Base-by-base conservation (phyloP, 2,888 invertebrate genomes). In the Eulithis testata region DNA sequence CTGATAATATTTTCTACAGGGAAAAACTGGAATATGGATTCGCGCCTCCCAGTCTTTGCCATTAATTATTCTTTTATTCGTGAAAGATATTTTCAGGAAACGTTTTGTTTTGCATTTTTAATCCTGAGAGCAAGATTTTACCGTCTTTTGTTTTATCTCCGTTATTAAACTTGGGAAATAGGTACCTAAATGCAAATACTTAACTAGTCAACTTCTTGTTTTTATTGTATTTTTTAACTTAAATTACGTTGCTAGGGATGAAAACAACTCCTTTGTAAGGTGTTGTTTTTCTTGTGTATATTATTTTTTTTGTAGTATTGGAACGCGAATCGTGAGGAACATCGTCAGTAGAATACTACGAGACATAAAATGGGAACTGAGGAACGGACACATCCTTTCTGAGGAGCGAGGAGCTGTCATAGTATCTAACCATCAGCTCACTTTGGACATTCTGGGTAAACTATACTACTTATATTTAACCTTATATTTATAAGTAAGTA, bases 371-470 rank as follows among this genome's bases (percentile, higher is more conserved):
- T 94, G 94, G 91, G 88, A 93, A 63, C 78, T 95, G 12, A 85
- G 94, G 40, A 90, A 93, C 65, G 85, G 79, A 5, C 87, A 94
- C 63, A 83, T 94, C 63, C 76, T 95, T 51, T 74, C 89, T 1
- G 88, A 92, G 68, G 93, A 94, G 63, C 83, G 91, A 56, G 94
- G 95, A 0, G 94, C 92, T 58, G 91, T 96, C 60, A 86, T 95
- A 54, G 93, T 96, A n/a, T 92, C 94, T 9, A 96, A 96, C 83
- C 96, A 96, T 82, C 96, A 96, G 79, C 94, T 94, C 59, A 91
- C 94, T 3, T 81, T 96, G 27, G 96, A 96, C 80, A 86, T 95
- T 69, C 84, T 96, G 70, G 95, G 96, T 95, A 89, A 82, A 36
- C 36, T 2, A n/a, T n/a, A 11, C 44, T n/a, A 44, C 44, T 4